These are phyloP conservation scores for Anthopleura sola DNA, from an alignment of 64 coral and sea anemone genomes.

Conservation along the genomic window DNA sequence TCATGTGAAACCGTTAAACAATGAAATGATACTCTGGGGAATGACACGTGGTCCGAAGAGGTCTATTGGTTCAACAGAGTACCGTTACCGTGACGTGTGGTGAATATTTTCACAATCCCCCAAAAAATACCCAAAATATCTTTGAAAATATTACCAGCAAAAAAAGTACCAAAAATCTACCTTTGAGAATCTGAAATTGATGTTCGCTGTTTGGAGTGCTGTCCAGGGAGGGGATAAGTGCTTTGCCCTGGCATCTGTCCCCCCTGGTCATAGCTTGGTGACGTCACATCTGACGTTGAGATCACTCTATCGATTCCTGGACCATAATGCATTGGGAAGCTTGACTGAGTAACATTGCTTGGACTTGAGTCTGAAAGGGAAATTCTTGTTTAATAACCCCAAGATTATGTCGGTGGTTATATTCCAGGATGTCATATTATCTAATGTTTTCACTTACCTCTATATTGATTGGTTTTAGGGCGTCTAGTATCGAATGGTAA, in stretches of 20 bases:
- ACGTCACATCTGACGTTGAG: constrained; percentile 47
- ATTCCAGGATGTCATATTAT: neutral
- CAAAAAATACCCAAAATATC: neutral
- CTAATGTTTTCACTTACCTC: neutral
- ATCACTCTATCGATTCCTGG: constrained; percentile 29
- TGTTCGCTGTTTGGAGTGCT: constrained; percentile 28
- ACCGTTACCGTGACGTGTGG: too few species aligned
- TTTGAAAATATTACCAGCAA: neutral
- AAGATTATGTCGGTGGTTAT: neutral
- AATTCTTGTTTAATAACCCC: neutral
- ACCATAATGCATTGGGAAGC: constrained; percentile 40
- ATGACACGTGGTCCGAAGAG: too few species aligned
- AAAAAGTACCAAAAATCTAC: constrained; percentile 2
- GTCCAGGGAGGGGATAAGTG: constrained; percentile 24
- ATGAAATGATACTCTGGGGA: too few species aligned
- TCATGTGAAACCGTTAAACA: too few species aligned
- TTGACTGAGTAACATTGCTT: constrained; percentile 27
- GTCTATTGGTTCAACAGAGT: too few species aligned
- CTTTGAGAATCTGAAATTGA: constrained; percentile 30
- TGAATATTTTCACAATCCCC: too few species aligned
- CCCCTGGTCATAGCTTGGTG: constrained; percentile 17
- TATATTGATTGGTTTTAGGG: neutral
- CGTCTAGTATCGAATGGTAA: neutral
- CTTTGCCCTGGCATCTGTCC: neutral
- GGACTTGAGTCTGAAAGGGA: constrained; percentile 22